Evolutionary conservation across 2,113 vertebrate species (phyloP).

Genomic region (Phocoena phocoena): DNA sequence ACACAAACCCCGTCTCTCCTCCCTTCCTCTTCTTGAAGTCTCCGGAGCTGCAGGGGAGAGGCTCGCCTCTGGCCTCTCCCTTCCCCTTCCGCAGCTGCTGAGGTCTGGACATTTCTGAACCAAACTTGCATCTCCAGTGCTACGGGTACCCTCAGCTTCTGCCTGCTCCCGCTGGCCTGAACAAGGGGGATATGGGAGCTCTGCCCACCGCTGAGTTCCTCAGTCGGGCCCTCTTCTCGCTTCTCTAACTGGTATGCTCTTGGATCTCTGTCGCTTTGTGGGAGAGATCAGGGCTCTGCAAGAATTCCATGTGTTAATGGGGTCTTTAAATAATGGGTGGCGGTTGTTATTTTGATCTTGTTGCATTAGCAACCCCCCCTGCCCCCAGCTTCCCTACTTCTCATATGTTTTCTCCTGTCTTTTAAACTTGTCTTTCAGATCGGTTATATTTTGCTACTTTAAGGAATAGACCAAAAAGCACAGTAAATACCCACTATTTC

Average conservation of each 20-base stretch:
- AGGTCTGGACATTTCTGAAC: conserved; percentile 47
- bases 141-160: neutral
- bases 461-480: conserved; percentile 96
- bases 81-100: neutral
- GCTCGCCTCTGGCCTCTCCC: neutral
- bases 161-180: neutral
- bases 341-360: neutral
- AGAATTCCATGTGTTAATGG: conserved; percentile 1
- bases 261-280: neutral
- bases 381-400: neutral
- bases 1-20: conserved; percentile 3
- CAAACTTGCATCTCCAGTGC: conserved; percentile 54
- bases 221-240: neutral
- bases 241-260: neutral
- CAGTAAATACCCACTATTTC: conserved; percentile 97
- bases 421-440: conserved; percentile 84
- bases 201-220: neutral
- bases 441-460: conserved; percentile 96
- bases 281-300: conserved; percentile 11
- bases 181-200: conserved; percentile 12
- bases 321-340: conserved; percentile 3
- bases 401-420: conserved; percentile 48
- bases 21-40: conserved; percentile 44
- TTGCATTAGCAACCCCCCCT: neutral
- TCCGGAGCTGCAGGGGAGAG: neutral